Base-by-base conservation (phyloP, 2,888 invertebrate species). In the Epinotia ramella region DNA sequence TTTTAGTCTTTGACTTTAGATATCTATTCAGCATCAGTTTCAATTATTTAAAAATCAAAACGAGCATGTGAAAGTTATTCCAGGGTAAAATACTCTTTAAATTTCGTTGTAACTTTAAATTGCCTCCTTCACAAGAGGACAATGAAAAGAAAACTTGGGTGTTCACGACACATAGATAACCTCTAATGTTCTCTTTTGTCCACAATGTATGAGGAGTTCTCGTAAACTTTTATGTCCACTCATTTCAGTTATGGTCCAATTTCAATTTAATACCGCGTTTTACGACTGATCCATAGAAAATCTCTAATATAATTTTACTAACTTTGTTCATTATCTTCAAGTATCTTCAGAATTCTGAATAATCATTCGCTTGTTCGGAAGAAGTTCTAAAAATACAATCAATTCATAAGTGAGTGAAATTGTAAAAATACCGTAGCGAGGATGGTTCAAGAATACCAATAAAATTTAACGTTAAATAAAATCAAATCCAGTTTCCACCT, bases 101-200 rank as follows among this genome's bases (percentile, higher is more conserved):
- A 76, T 80, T 80, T 83, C 79, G 81, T 78, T 76, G 79, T 78
- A 76, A 82, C 84, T 79, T 83, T 79, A 84, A 87, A 88, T 85
- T 81, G 83, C 82, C 83, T 84, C 86, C 86, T 88, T 88, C 53
- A 49, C n/a, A 63, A 87, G 83, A 84, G 84, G 83, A 86, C 86
- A 89, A 90, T 89, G 89, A 89, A 91, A 88, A 88, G 89, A 89
- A 89, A 89, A 90, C 86, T 89, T 88, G 79, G 81, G 84, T 83
- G 87, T 89, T 88, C 86, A 87, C 83, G 89, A 88, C 87, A 88
- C 87, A 89, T 90, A 90, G 84, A 91, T 90, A 89, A 89, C 86
- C 84, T 86, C 82, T 89, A 89, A 88, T 90, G 86, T 83, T 84
- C 88, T 85, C 87, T 82, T 89, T 90, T 89, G 88, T 89, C 88